A percentile compares a stretch with the other conserved stretches of the same genome.
Conservation (phyloP, 1,140 invertebrate genomes). For the Drosophila willistoni region DNA sequence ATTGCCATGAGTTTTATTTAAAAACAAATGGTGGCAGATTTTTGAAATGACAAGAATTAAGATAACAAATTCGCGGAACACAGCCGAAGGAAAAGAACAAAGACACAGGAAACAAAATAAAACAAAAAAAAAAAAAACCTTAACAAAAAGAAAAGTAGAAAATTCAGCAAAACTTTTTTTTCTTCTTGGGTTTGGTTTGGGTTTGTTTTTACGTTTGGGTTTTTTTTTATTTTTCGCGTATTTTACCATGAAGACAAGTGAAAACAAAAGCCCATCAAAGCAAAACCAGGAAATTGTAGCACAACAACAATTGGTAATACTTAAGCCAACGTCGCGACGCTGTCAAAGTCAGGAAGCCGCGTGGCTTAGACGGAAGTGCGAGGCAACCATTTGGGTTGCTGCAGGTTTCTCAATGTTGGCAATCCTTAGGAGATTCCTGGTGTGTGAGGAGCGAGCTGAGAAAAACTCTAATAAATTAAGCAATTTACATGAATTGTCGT, state of each 20-base stretch:
- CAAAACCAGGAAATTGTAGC: conserved; percentile 64
- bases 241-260: conserved; percentile 36
- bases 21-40: conserved; percentile 71
- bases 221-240: neutral
- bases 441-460: neutral
- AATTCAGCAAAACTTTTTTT: conserved; percentile 62
- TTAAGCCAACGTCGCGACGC: conserved; percentile 74
- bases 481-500: conserved; percentile 81
- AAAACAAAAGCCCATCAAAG: conserved; percentile 68
- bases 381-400: conserved; percentile 38
- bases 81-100: conserved; percentile 16
- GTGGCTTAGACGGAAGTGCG: conserved; percentile 46
- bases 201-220: neutral
- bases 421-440: neutral
- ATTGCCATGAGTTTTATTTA: conserved; percentile 77
- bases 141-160: conserved; percentile 27
- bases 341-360: conserved; percentile 73
- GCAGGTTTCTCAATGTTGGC: neutral
- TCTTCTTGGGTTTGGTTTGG: neutral
- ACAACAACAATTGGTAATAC: conserved; percentile 67
- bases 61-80: conserved; percentile 74
- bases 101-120: conserved; percentile 38
- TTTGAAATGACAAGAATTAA: conserved; percentile 79
- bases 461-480: conserved; percentile 78
- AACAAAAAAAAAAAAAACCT: conserved; percentile 33